Base-by-base conservation (phyloP, 2,113 vertebrate species). In the Coptodon rendalli region DNA sequence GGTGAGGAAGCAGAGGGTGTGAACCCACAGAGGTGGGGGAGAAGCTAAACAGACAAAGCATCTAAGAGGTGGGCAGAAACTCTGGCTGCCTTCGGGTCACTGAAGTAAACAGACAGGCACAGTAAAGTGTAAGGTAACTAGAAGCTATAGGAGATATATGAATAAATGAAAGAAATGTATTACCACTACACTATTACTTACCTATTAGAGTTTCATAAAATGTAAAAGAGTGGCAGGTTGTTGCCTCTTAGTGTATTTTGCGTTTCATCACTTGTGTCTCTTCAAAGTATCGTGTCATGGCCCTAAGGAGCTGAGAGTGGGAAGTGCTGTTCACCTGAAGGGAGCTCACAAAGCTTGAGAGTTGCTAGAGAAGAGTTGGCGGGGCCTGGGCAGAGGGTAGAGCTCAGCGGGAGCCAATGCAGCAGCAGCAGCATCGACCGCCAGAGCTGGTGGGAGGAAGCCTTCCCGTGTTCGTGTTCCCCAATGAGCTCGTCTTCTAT, bases 381-480 rank as follows among this genome's bases (percentile, higher is more conserved):
- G 88, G 86, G 83, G 61, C 80, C 66, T 80, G 86, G 94, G 88
- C 78, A 88, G 89, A 89, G 92, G 93, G 92, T 96, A 91, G 97
- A 95, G 94, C 96, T 96, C 97, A 98, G 95, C 95, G 95, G 96
- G 97, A 96, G 98, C 97, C 97, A 98, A 99, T 99, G 99, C 98
- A 99, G 97, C 98, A 99, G 97, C 98, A 98, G 97, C 98, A 98
- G 96, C 98, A 96, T 96, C 97, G 97, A 96, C 98, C 99, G 96
- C 98, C 98, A 96, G 98, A 99, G 96, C 97, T 98, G 96, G 98
- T 99, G 98, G 98, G 98, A 97, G 98, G 98, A 97, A 99, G 96
- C 96, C 98, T 99, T 98, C 98, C 98, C 57, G 98, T 99, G 94
- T 99, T 99, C 93, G 98, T 99, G 94, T 99, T 99, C 96, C 99